Base-by-base conservation (phyloP, 2,888 invertebrate genomes). In the Choreutis nemorana region DNA sequence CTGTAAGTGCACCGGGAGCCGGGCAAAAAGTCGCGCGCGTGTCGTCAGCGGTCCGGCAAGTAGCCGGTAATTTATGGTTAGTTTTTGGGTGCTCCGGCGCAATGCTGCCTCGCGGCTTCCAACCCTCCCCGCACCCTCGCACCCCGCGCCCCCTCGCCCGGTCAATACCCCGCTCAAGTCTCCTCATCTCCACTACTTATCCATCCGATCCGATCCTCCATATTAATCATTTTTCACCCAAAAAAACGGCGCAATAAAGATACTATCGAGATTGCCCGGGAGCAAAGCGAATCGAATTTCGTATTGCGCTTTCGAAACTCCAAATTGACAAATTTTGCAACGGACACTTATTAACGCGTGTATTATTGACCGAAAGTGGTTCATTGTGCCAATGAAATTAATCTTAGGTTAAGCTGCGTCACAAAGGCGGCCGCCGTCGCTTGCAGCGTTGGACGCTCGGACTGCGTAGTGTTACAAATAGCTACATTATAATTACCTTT, bases 31-130 rank as follows among this genome's bases (percentile, higher is more conserved):
- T 44, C 55, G 70, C 75, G 71, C 71, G 72, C 75, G 73, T 72
- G 71, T 61, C 60, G 66, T 24, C 33, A 26, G 63, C 55, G 54
- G 66, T 58, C 61, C 57, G 50, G 64, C 78, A 68, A 78, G 77
- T 70, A 63, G 71, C 64, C 66, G 55, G 77, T 79, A 79, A 79
- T 79, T 79, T 78, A 80, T 79, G 79, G 78, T 79, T 79, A 79
- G 78, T 78, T 79, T 79, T 78, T 75, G 79, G 77, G 60, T 59
- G 71, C 63, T 61, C 51, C 60, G 43, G 63, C 63, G 77, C 73
- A 75, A 73, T 77, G 77, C 59, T 42, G 75, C 68, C 68, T 62
- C 67, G 61, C 71, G 63, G 72, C 75, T 73, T 70, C 67, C 59
- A 66, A 62, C 54, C 48, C 49, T 55, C 37, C 54, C 49, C 52